Evolutionary conservation across 2,888 invertebrate species (phyloP).

Genomic region (Creontiades dilutus): DNA sequence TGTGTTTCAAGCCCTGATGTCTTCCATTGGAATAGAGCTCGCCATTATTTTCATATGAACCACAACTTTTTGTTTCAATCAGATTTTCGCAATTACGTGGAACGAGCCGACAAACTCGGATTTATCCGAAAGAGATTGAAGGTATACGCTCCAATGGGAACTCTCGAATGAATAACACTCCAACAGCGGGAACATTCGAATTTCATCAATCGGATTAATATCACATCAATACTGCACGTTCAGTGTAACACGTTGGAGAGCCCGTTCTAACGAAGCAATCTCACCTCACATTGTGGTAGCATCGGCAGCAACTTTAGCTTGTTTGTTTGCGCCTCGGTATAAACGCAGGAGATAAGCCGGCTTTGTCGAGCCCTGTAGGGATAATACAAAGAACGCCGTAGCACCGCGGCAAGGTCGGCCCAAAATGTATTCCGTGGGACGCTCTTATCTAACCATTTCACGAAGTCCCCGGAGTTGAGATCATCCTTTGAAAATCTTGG

Average conservation of each 20-base stretch:
- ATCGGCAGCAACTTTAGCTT: constrained; percentile 20
- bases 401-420: neutral
- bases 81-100: too few relatives aligned
- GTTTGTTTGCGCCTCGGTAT: constrained; percentile 32
- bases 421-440: constrained; percentile 23
- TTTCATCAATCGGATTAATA: too few relatives aligned
- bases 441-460: constrained; percentile 28
- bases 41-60: too few relatives aligned
- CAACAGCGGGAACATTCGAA: too few relatives aligned
- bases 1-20: too few relatives aligned
- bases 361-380: constrained; percentile 31
- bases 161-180: too few relatives aligned
- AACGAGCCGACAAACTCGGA: too few relatives aligned
- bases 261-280: neutral
- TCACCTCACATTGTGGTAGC: constrained; percentile 19
- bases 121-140: too few relatives aligned
- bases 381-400: constrained; percentile 22
- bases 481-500: constrained; percentile 27
- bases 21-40: too few relatives aligned
- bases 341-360: neutral
- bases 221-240: neutral
- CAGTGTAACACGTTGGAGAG: neutral
- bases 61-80: too few relatives aligned
- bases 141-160: too few relatives aligned
- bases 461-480: constrained; percentile 33